These are phyloP conservation scores for Meloidogyne hapla DNA, from an alignment of 1,140 invertebrate genomes.

Conservation along the genomic window DNA sequence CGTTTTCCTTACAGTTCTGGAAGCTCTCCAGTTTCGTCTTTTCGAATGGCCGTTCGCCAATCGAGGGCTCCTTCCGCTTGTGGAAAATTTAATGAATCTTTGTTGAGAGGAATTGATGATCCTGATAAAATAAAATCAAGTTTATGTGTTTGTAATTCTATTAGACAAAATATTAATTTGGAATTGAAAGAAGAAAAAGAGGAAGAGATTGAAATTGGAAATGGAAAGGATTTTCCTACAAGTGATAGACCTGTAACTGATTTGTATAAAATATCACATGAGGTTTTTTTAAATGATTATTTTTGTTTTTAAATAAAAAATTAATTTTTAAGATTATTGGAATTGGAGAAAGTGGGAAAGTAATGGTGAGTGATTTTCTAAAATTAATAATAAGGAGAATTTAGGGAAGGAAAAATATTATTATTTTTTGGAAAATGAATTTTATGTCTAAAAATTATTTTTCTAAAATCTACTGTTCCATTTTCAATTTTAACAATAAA, in stretches of 20 bases:
- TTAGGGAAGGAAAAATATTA: background rate
- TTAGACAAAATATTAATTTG: background rate
- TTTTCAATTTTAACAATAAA: no score
- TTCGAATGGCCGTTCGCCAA: constrained; percentile 21
- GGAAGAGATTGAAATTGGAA: background rate
- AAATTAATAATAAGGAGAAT: background rate
- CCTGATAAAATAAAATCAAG: constrained; percentile 10
- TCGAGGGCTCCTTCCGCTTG: constrained; percentile 18
- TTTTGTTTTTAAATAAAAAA: constrained; percentile 23
- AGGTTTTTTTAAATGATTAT: constrained; percentile 50
- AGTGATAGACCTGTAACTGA: constrained; percentile 72
- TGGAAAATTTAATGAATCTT: constrained; percentile 30
- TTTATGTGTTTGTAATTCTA: constrained; percentile 25
- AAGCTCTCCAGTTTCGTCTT: constrained; percentile 18
- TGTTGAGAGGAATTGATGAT: constrained; percentile 8
- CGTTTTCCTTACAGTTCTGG: constrained; percentile 24
- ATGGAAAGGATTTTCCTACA: constrained; percentile 26
- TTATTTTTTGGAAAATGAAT: no score
- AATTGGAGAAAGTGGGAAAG: constrained; percentile 95
- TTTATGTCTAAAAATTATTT: no score
- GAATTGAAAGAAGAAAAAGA: background rate
- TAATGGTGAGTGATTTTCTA: constrained; percentile 62
- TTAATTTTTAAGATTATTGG: constrained; percentile 77
- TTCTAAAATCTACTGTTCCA: no score
- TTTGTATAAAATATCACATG: constrained; percentile 89